These are phyloP conservation scores for Muschampia plurimacula DNA, from an alignment of 2,888 invertebrate genomes.

Conservation along the genomic window DNA sequence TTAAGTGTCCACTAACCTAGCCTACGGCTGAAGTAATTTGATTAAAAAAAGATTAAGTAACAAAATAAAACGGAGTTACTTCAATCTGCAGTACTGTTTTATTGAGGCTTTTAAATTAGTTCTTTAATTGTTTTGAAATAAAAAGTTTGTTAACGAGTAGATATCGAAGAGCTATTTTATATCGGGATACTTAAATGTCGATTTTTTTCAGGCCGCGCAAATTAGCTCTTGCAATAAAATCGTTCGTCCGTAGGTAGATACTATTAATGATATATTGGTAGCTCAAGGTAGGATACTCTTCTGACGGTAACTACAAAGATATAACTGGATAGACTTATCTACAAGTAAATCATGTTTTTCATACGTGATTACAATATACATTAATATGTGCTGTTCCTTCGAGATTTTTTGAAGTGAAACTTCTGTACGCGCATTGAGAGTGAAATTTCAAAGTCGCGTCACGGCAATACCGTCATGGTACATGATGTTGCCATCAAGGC, in stretches of 20 bases:
- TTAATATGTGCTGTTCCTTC: too few species aligned
- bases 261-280: neutral
- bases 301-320: neutral
- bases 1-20: constrained; percentile 42
- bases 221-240: neutral
- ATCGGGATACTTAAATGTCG: neutral
- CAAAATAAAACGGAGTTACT: constrained; percentile 35
- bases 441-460: too few species aligned
- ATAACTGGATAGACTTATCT: neutral
- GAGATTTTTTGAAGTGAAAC: too few species aligned
- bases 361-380: too few species aligned
- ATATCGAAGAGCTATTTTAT: constrained; percentile 21
- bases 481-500: too few species aligned
- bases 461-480: too few species aligned
- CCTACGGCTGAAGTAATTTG: constrained; percentile 40
- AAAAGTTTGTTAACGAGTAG: constrained; percentile 18
- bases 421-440: too few species aligned
- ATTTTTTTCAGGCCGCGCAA: constrained; percentile 8
- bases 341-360: too few species aligned
- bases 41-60: constrained; percentile 37
- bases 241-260: neutral
- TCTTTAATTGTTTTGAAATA: constrained; percentile 34
- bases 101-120: constrained; percentile 55
- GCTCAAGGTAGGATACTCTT: neutral
- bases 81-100: constrained; percentile 48